Percentiles rank a stretch among this genome's conserved stretches.
These are phyloP conservation scores for Pachycephus smyrnensis DNA, from an alignment of 2,888 invertebrate genomes.

Conservation along the genomic window DNA sequence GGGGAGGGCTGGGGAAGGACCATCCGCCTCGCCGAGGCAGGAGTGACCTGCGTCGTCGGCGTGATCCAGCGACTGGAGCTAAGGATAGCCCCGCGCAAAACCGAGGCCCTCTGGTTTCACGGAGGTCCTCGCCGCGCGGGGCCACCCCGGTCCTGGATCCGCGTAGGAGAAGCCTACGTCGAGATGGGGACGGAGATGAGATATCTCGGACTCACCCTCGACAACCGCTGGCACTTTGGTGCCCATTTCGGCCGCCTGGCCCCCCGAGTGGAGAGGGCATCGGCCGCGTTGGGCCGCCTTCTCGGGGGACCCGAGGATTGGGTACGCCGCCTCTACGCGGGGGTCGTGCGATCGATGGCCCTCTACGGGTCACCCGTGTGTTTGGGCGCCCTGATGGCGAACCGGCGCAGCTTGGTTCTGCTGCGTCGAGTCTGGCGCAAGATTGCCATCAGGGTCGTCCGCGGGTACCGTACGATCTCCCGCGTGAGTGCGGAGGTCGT, in stretches of 20 bases:
- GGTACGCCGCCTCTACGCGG: neutral
- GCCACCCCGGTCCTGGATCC: neutral
- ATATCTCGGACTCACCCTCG: neutral
- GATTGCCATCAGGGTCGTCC: neutral
- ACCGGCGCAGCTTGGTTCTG: too few species aligned
- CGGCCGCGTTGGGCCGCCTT: neutral
- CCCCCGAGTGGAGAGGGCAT: neutral
- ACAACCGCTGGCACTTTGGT: neutral
- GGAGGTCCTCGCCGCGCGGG: neutral
- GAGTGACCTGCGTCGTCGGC: neutral
- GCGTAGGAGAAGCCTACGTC: neutral
- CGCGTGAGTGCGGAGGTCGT: neutral
- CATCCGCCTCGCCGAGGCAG: neutral
- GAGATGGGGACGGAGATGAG: neutral
- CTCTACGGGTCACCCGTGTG: neutral
- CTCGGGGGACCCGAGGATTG: neutral
- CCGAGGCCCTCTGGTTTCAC: neutral
- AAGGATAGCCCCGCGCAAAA: neutral
- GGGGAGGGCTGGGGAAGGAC: neutral
- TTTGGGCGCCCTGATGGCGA: neutral
- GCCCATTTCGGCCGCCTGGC: neutral
- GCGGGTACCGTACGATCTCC: neutral
- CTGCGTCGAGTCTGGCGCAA: neutral
- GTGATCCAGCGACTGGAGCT: neutral
- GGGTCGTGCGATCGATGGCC: neutral